A percentile compares a stretch with the other conserved stretches of the same genome.
These are phyloP conservation scores for Polydrusus cervinus DNA, from an alignment of 2,888 invertebrate genomes.

Conservation along the genomic window DNA sequence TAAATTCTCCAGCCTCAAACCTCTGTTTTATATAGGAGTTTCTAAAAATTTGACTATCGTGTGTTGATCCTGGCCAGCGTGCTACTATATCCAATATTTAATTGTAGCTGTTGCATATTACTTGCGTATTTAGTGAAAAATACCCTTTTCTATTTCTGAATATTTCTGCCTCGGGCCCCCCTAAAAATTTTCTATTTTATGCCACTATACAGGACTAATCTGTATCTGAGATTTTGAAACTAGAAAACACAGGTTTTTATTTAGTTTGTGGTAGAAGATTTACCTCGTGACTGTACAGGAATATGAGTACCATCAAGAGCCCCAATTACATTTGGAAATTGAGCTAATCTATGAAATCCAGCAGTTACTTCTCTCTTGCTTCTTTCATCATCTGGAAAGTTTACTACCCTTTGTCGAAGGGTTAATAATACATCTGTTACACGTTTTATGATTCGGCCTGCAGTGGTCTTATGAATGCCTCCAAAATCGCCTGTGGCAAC, in stretches of 20 bases:
- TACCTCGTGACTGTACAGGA: constrained; percentile 7
- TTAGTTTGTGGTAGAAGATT: not conserved
- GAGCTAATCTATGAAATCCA: constrained; percentile 7
- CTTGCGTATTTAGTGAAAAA: constrained; percentile 16
- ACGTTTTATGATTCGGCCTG: too few relatives aligned
- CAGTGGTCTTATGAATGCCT: too few relatives aligned
- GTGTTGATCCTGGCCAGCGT: too few relatives aligned
- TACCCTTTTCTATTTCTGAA: constrained; percentile 13
- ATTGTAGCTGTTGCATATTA: not conserved
- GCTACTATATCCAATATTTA: not conserved
- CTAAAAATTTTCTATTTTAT: not conserved
- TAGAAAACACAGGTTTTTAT: not conserved
- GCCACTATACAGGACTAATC: too few relatives aligned
- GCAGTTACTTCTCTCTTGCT: not conserved
- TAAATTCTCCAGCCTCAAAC: constrained; percentile 5
- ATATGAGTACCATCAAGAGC: constrained; percentile 8
- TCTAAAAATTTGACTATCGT: constrained; percentile 12
- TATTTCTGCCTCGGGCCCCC: constrained; percentile 6
- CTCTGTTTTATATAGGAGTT: not conserved
- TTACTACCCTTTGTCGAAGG: too few relatives aligned
- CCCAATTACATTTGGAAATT: constrained; percentile 20
- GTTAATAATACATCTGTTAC: too few relatives aligned
- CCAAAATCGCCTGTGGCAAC: too few relatives aligned
- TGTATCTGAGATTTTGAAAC: not conserved
- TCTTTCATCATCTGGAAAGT: not conserved